Conservation (phyloP, 2,888 invertebrate species). For the Acanthoscelides obtectus region DNA sequence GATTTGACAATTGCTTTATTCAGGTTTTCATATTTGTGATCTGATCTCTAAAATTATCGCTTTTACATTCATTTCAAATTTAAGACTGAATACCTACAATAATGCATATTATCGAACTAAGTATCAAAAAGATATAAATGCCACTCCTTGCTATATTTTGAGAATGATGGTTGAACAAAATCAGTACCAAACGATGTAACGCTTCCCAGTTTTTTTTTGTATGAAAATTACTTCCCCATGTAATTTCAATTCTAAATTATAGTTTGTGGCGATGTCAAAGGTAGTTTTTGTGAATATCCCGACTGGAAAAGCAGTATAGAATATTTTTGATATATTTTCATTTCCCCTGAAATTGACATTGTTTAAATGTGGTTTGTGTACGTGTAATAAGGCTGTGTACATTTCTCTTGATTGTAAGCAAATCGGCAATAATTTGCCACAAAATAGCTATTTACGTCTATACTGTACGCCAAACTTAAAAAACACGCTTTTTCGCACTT, state of each 20-base stretch:
- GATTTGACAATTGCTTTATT: too few species aligned
- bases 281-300: too few species aligned
- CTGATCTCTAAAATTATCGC: too few species aligned
- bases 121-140: too few species aligned
- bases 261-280: too few species aligned
- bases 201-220: background rate
- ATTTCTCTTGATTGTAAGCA: slow-evolving; percentile 41
- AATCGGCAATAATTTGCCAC: slow-evolving; percentile 26
- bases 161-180: background rate
- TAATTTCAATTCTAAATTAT: too few species aligned
- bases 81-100: background rate
- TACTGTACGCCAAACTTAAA: background rate
- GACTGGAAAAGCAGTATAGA: background rate
- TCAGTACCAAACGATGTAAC: background rate
- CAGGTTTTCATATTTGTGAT: too few species aligned
- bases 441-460: background rate
- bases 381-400: slow-evolving; percentile 50
- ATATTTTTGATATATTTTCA: background rate
- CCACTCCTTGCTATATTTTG: background rate
- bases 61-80: background rate
- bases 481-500: background rate
- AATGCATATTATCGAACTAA: too few species aligned
- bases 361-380: slow-evolving; percentile 46
- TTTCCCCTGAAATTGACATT: slow-evolving; percentile 1
- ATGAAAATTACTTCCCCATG: too few species aligned